Evolutionary conservation across 2,113 vertebrate species (phyloP), one percentile per base, ranked within the genome.

Genomic region (Atractosteus spatula): DNA sequence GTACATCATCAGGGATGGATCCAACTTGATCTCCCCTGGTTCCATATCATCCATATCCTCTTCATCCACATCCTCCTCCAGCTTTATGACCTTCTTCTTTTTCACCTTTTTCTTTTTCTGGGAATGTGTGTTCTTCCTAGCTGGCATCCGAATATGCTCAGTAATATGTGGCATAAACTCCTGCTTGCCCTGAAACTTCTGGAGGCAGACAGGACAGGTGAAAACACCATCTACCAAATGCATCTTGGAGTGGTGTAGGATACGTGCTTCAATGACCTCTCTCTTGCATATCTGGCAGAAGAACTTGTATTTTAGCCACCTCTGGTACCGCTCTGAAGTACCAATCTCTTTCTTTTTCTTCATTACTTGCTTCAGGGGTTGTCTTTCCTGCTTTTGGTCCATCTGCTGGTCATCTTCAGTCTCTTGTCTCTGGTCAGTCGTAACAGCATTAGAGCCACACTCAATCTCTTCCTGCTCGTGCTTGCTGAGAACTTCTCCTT

Each of bases 161-260:
- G 93, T 96, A 7, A 97, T 85, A 68, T 99, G 97, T 29, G 91
- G 88, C 45, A 95, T 90, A 41, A 98, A 96, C 14, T 96, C 84
- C 64, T 96, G 93, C 78, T 95, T 94, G 78, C 87, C 94, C 75
- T 91, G 89, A 76, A 96, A 99, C 63, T 89, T 94, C 76, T 93
- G 92, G 77, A 95, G 88, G 80, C 97, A 99, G 66, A 99, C 86
- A 0, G 97, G 97, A 79, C 97, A 99, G 0, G 93, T 95, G 70
- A 96, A 95, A 81, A 89, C 66, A 8, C 90, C 89, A 55, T 95
- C 91, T 75, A 92, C 88, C 82, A 93, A 87, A 11, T 99, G 97
- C 89, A 95, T 96, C 87, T 94, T 97, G 8, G 97, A 96, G 86
- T 99, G 97, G 82, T 95, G 95, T 75, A 96, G 79, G 72, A 98